Evolutionary conservation across 2,888 invertebrate species (phyloP).

Genomic region (Polia nebulosa): DNA sequence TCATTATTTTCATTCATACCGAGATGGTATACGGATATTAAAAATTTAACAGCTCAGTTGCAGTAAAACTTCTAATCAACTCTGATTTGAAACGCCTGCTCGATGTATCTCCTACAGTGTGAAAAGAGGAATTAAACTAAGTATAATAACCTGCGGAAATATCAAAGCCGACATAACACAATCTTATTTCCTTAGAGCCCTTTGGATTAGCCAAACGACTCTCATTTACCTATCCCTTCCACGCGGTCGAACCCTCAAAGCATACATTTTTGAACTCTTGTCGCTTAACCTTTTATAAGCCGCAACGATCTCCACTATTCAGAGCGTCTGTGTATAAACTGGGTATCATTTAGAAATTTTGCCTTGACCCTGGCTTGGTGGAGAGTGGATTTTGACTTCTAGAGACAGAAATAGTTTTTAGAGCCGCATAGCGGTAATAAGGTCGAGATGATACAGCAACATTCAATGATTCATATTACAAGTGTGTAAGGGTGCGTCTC

Average conservation of each 20-base stretch:
- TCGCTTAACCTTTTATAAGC: constrained; percentile 51
- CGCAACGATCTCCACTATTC: constrained; percentile 47
- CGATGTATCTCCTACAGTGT: background rate
- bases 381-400: background rate
- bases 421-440: background rate
- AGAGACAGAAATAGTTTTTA: constrained; percentile 11
- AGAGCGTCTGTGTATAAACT: constrained; percentile 28
- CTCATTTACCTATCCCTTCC: constrained; percentile 56
- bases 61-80: background rate
- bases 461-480: background rate
- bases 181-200: constrained; percentile 48
- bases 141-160: constrained; percentile 32
- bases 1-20: constrained; percentile 17
- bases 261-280: constrained; percentile 59
- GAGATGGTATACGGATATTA: background rate
- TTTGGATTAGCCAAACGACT: constrained; percentile 58
- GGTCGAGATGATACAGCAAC: background rate
- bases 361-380: constrained; percentile 32
- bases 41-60: background rate
- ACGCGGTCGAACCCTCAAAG: constrained; percentile 48
- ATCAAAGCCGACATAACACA: constrained; percentile 28
- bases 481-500: background rate
- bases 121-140: background rate
- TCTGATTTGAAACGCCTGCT: background rate
- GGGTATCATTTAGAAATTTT: constrained; percentile 26